A percentile compares a stretch with the other conserved stretches of the same genome.
These are phyloP conservation scores for Ecdyonurus torrentis DNA, from an alignment of 2,888 invertebrate genomes.

Conservation along the genomic window DNA sequence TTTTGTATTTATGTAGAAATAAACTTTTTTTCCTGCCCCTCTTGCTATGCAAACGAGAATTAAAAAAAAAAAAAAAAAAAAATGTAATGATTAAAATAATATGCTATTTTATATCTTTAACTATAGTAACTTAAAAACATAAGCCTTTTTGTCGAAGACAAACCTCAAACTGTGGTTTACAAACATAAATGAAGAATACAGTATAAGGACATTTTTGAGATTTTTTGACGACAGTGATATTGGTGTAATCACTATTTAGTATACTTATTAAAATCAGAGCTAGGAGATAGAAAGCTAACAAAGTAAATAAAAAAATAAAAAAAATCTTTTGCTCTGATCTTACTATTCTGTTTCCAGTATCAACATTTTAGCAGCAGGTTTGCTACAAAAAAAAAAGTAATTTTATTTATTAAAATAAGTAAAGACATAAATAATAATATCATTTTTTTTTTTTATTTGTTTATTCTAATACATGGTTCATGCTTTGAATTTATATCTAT, in stretches of 20 bases:
- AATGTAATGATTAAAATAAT: neutral
- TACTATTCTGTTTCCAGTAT: neutral
- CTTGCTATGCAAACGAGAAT: neutral
- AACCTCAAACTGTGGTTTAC: neutral
- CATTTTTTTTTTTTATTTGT: neutral
- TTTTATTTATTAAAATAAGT: neutral
- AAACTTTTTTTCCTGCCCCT: neutral
- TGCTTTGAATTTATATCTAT: neutral
- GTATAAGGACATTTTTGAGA: neutral
- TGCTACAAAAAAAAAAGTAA: neutral
- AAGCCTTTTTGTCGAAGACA: neutral
- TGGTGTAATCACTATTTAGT: neutral
- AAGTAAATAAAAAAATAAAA: too few relatives aligned
- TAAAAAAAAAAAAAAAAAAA: too few relatives aligned
- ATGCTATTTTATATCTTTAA: neutral
- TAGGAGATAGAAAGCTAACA: neutral
- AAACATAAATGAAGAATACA: neutral
- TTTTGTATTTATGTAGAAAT: neutral
- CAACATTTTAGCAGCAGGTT: neutral
- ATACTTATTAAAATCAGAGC: neutral
- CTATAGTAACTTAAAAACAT: neutral
- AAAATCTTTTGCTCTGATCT: neutral
- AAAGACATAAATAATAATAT: too few relatives aligned
- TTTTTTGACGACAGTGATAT: neutral
- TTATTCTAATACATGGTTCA: neutral